Evolutionary conservation across 2,113 vertebrate species (phyloP).

Genomic region (Varanus komodoensis): DNA sequence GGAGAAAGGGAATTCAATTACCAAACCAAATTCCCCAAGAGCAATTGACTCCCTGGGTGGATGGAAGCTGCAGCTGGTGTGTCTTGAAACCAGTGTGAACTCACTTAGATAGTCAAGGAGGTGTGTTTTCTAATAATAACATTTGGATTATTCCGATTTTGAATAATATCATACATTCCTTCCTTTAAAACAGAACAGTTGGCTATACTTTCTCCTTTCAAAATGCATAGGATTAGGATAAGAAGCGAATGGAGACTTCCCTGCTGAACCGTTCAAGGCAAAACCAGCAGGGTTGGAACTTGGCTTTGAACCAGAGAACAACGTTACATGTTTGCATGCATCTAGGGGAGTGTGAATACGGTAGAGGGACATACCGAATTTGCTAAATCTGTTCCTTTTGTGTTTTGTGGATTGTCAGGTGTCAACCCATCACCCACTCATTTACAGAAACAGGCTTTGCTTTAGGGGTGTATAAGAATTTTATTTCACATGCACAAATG

Average conservation of each 20-base stretch:
- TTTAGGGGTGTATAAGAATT: too few species aligned
- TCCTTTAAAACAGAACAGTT: not conserved
- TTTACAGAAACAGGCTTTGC: too few species aligned
- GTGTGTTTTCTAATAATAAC: not conserved
- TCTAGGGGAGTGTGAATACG: not conserved
- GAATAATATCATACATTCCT: not conserved
- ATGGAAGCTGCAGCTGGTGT: not conserved
- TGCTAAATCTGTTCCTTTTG: too few species aligned
- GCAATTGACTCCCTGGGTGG: constrained; percentile 9
- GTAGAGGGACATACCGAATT: too few species aligned
- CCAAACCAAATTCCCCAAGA: constrained; percentile 23
- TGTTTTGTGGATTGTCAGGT: too few species aligned
- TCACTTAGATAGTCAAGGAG: not conserved
- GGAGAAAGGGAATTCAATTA: constrained; percentile 37
- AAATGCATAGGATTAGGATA: not conserved
- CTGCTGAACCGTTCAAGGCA: not conserved
- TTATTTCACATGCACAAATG: too few species aligned
- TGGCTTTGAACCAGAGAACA: not conserved
- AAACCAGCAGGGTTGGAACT: not conserved
- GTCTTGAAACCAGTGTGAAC: not conserved
- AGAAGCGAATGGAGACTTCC: not conserved
- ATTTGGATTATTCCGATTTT: not conserved
- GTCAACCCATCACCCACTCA: too few species aligned
- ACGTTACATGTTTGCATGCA: too few species aligned
- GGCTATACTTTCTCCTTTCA: not conserved